Evolutionary conservation across 2,113 vertebrate genomes (phyloP), one percentile per base, ranked within the genome.

Genomic region (Phyllostomus hastatus): DNA sequence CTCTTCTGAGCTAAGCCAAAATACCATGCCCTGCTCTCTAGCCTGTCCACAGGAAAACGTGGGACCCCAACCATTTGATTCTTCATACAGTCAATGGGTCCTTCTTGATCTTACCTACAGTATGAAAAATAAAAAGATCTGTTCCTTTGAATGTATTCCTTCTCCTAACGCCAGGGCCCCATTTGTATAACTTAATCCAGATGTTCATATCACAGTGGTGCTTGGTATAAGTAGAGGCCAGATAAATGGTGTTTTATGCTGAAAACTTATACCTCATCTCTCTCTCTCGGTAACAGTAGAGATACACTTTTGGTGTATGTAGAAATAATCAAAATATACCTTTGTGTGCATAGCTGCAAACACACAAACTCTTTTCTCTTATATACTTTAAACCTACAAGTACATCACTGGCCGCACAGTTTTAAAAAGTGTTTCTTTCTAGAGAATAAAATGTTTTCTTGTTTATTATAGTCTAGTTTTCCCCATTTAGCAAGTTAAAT

Each of bases 171-270:
- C 95, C 91, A 96, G 90, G 82, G 95, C 78, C 43, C 96, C 90
- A 38, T 87, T 89, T 84, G 91, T 83, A 87, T 98, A 97, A 97
- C 87, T 61, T 96, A 98, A 97, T 95, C 97, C 97, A 98, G 95
- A 97, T 98, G 96, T 75, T 93, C 88, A 79, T 52, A 88, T 84
- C 96, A 54, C 17, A 84, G 87, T 33, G 91, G n/a, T 87, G 82
- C n/a, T 94, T 78, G 20, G 70, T 90, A 17, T 88, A 97, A 22
- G 1, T 59, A 97, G 88, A 75, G 91, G 82, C 95, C 96, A 97
- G 64, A 14, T 80, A 95, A 96, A 79, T 28, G 94, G 88, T 93
- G 96, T 97, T 92, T 89, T 92, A 85, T 89, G 24, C 59, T 92
- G 66, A 90, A 97, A 95, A 94, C 4, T 31, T 92, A 61, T 52